Conservation (phyloP, 2,113 vertebrate species). For the Tachuris rubrigastra region DNA sequence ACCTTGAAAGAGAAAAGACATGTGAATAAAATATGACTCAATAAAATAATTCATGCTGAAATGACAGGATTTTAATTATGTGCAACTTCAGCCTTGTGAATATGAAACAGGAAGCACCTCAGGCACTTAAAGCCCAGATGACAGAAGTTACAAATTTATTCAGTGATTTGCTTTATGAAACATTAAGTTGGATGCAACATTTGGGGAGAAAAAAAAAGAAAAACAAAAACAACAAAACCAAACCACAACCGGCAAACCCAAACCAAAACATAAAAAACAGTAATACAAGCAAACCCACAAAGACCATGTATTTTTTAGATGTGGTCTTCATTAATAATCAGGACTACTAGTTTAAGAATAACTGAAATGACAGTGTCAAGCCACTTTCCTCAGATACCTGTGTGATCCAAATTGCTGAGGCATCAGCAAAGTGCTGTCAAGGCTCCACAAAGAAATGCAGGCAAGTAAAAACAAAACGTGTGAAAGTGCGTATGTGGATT, state of each 20-base stretch:
- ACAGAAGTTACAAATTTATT: neutral
- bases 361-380: neutral
- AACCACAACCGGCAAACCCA: neutral
- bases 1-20: neutral
- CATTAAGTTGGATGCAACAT: neutral
- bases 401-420: neutral
- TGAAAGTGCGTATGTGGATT: neutral
- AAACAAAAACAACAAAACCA: neutral
- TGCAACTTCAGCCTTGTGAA: neutral
- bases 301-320: neutral
- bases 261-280: neutral
- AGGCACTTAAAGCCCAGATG: neutral
- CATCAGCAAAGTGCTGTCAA: neutral
- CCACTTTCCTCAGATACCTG: neutral
- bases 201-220: neutral
- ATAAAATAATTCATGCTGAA: constrained; percentile 30
- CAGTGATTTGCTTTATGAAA: neutral
- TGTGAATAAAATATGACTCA: constrained; percentile 29
- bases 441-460: neutral
- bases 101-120: constrained; percentile 3
- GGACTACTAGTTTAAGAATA: neutral
- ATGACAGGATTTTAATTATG: constrained; percentile 5
- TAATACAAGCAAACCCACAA: neutral
- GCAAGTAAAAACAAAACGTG: neutral
- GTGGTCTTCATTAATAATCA: neutral